These are phyloP conservation scores for Melinaea marsaeus DNA, from an alignment of 2,888 invertebrate genomes.

Conservation along the genomic window DNA sequence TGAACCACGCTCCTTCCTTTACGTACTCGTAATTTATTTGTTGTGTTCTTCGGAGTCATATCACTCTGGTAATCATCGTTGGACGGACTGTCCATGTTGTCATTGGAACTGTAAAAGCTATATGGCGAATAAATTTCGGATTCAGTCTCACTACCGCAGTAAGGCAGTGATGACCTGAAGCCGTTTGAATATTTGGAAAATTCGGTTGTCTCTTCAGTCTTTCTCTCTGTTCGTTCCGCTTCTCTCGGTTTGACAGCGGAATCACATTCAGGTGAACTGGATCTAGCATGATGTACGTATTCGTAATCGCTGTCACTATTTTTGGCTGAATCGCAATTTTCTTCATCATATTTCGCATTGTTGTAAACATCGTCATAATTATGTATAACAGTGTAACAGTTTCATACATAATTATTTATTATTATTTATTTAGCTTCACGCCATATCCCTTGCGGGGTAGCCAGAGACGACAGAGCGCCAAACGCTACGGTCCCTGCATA, in stretches of 20 bases:
- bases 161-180: slow-evolving; percentile 84
- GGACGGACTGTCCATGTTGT: slow-evolving; percentile 69
- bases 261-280: slow-evolving; percentile 84
- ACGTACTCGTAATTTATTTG: slow-evolving; percentile 83
- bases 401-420: too few species aligned
- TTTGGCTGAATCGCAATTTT: slow-evolving; percentile 67
- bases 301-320: slow-evolving; percentile 81
- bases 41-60: slow-evolving; percentile 69
- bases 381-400: slow-evolving; percentile 67
- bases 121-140: slow-evolving; percentile 91
- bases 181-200: slow-evolving; percentile 79
- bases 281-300: slow-evolving; percentile 80
- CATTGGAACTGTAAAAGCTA: slow-evolving; percentile 83
- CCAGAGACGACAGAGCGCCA: too few species aligned
- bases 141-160: slow-evolving; percentile 90
- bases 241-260: slow-evolving; percentile 73
- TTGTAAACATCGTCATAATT: slow-evolving; percentile 74
- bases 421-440: too few species aligned
- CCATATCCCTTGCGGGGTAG: too few species aligned
- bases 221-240: slow-evolving; percentile 54
- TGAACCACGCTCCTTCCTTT: slow-evolving; percentile 91
- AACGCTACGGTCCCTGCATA: too few species aligned
- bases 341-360: slow-evolving; percentile 67
- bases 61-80: slow-evolving; percentile 69
- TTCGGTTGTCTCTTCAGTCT: slow-evolving; percentile 60